These are phyloP conservation scores for Andrena dorsata DNA, from an alignment of 2,888 invertebrate genomes.

Conservation along the genomic window DNA sequence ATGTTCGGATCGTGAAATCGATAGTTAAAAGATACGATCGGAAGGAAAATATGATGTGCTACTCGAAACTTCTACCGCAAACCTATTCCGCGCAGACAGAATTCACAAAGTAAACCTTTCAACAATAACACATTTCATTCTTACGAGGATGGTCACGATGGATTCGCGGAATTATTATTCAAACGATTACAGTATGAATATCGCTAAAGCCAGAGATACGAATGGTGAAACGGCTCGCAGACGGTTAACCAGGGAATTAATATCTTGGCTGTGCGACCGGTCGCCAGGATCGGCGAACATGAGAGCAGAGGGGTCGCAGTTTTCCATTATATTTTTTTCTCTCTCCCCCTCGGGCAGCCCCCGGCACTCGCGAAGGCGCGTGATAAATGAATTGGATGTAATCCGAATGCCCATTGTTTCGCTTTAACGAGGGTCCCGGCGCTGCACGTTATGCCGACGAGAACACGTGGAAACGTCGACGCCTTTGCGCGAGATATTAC, in stretches of 20 bases:
- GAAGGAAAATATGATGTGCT: no score
- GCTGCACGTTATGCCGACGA: conserved; percentile 42
- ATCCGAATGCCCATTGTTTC: conserved; percentile 75
- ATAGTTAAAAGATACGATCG: conserved; percentile 9
- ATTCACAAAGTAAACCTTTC: no score
- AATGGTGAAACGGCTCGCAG: conserved; percentile 28
- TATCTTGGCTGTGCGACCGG: conserved; percentile 58
- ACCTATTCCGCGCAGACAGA: no score
- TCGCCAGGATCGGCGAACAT: conserved; percentile 33
- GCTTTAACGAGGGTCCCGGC: conserved; percentile 66
- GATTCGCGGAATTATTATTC: neutral
- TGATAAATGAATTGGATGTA: conserved; percentile 75
- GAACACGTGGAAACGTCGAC: conserved; percentile 60
- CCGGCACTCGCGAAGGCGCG: conserved; percentile 51
- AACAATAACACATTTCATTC: neutral
- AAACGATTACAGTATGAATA: conserved; percentile 1
- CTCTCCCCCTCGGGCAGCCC: neutral
- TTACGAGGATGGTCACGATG: neutral
- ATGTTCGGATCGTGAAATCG: conserved; percentile 23
- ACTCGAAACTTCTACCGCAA: no score
- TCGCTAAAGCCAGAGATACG: conserved; percentile 10
- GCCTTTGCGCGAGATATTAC: conserved; percentile 67
- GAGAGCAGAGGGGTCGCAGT: conserved; percentile 46
- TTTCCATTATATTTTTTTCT: conserved; percentile 64
- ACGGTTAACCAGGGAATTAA: conserved; percentile 65